A percentile compares a stretch with the other conserved stretches of the same genome.
phyloP scores from a whole-genome alignment of 2,113 vertebrate genomes.

The Rhadina sibilatrix region DNA sequence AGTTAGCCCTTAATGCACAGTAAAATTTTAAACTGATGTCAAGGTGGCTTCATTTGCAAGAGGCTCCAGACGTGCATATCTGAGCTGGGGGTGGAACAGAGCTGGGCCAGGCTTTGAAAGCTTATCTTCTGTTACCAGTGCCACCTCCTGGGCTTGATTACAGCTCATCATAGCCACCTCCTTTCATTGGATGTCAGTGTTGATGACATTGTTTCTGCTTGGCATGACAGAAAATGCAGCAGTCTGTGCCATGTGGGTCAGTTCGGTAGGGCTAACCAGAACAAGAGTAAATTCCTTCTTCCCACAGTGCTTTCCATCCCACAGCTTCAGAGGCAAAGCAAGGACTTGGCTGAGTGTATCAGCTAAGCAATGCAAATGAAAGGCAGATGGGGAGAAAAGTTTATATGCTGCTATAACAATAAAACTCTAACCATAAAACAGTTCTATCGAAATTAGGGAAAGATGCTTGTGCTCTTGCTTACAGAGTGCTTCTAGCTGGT shows the following conservation, averaged over 20 bases:
- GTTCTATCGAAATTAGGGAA: neutral
- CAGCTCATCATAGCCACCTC: neutral
- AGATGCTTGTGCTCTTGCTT: neutral
- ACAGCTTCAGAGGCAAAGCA: neutral
- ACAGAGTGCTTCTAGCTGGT: neutral
- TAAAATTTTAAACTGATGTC: neutral
- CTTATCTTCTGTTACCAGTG: neutral
- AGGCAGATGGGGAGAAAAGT: neutral
- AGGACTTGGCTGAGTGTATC: neutral
- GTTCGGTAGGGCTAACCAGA: accelerated
- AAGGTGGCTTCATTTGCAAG: neutral
- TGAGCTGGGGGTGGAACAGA: neutral
- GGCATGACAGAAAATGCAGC: neutral
- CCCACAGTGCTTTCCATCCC: neutral
- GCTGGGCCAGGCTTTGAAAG: neutral
- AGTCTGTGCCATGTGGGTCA: neutral
- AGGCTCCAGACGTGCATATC: neutral
- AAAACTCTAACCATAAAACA: conserved; percentile 12
- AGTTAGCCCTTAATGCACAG: neutral
- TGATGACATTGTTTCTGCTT: neutral
- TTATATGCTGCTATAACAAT: neutral
- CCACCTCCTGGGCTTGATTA: neutral
- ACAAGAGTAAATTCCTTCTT: neutral
- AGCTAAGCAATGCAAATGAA: neutral
- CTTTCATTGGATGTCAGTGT: neutral